Conservation (phyloP, 1,140 invertebrate species). For the Vanessa tameamea region DNA sequence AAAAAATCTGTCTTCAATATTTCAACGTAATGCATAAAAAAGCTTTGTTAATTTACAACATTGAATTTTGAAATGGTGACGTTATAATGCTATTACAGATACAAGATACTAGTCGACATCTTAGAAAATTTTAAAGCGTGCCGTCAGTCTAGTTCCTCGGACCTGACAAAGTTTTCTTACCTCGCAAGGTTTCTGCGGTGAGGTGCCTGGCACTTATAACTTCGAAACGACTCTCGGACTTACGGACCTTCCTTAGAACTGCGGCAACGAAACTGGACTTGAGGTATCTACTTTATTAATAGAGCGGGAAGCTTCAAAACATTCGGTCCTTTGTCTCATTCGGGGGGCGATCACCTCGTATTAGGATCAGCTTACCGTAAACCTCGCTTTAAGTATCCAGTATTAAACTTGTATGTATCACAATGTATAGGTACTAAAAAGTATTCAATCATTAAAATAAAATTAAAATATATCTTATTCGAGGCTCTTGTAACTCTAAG, state of each 20-base stretch:
- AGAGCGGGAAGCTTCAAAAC: constrained; percentile 36
- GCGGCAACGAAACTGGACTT: constrained; percentile 46
- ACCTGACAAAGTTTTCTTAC: constrained; percentile 31
- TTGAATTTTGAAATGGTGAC: not conserved
- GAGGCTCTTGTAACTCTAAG: too few species aligned
- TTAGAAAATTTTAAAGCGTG: constrained; percentile 34
- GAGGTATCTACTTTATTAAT: constrained; percentile 43
- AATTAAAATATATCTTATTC: too few species aligned
- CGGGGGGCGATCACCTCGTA: constrained; percentile 11
- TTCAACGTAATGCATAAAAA: too few species aligned
- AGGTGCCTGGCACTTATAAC: constrained; percentile 34
- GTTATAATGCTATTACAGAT: not conserved
- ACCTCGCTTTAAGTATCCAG: not conserved
- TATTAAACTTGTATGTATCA: not conserved
- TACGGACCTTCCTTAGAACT: constrained; percentile 39
- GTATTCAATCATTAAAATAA: too few species aligned
- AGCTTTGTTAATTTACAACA: not conserved
- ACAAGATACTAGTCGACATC: not conserved
- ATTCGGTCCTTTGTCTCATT: constrained; percentile 33
- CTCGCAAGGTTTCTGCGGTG: constrained; percentile 23
- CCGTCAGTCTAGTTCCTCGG: constrained; percentile 26
- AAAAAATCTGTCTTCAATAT: too few species aligned
- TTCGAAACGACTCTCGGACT: constrained; percentile 45
- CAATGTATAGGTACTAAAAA: not conserved
- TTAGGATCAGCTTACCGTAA: constrained; percentile 22